A percentile compares a stretch with the other conserved stretches of the same genome.
These are phyloP conservation scores for Noctua fimbriata DNA, from an alignment of 2,888 invertebrate genomes.

Conservation along the genomic window DNA sequence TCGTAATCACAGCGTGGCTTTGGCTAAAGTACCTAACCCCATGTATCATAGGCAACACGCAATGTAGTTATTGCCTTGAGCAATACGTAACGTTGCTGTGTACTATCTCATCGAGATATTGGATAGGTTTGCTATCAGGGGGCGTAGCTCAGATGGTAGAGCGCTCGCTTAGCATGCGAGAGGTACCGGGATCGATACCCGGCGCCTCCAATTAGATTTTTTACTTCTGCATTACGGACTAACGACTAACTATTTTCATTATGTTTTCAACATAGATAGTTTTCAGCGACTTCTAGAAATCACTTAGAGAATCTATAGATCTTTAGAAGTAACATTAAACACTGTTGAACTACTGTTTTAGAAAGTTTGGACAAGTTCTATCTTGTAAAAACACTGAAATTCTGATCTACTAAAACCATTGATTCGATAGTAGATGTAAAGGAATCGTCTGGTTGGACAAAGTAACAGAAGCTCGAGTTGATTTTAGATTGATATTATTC, in stretches of 20 bases:
- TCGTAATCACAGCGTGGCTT: neutral
- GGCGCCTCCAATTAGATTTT: slow-evolving; percentile 45
- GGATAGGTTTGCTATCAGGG: slow-evolving; percentile 12
- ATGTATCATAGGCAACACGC: neutral
- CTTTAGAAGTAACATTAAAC: neutral
- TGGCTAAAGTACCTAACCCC: neutral
- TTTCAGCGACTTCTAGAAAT: neutral
- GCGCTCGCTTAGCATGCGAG: slow-evolving; percentile 88
- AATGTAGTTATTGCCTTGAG: neutral
- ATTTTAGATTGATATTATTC: neutral
- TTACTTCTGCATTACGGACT: neutral
- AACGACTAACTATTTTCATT: neutral
- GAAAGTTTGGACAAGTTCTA: neutral
- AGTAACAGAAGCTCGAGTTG: neutral
- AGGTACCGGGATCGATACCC: slow-evolving; percentile 87
- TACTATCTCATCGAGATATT: slow-evolving; percentile 7
- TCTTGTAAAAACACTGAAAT: slow-evolving; percentile 12
- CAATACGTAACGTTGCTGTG: slow-evolving; percentile 8
- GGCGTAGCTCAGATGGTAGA: slow-evolving; percentile 86
- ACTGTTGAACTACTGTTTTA: neutral
- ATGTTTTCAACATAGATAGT: neutral
- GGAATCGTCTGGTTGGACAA: neutral
- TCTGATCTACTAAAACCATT: neutral
- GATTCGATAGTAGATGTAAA: neutral
- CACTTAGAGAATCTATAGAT: neutral